phyloP scores from a whole-genome alignment of 2,797 vertebrate genomes.

The Thripadectes ignobilis region DNA sequence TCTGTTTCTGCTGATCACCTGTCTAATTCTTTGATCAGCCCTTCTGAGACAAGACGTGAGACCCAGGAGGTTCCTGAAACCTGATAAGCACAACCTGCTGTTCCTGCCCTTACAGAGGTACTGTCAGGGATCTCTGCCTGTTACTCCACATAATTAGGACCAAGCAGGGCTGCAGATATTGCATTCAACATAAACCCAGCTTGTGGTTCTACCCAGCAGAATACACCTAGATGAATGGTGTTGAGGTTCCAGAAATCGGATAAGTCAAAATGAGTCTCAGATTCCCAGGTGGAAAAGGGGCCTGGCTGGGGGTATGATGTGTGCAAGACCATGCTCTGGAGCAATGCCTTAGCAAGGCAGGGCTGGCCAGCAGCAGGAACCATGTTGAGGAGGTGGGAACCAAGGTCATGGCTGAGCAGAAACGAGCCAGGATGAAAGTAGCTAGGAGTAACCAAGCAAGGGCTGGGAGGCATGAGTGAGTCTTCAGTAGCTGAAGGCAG shows the following conservation, averaged over 20 bases:
- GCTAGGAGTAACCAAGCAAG: background rate
- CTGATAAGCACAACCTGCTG: background rate
- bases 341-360: background rate
- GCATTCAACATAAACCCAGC: background rate
- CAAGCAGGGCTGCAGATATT: background rate
- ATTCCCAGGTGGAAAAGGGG: background rate
- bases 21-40: background rate
- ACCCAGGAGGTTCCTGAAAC: background rate
- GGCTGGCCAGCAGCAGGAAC: background rate
- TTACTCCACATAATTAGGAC: background rate
- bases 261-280: background rate
- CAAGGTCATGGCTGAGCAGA: background rate
- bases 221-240: background rate
- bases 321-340: background rate
- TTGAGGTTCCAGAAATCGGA: background rate
- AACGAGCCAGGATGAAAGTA: background rate
- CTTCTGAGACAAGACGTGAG: background rate
- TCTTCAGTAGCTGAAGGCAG: background rate
- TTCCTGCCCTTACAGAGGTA: background rate
- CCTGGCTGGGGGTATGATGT: accelerated
- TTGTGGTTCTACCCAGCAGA: background rate
- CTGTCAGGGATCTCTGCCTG: background rate
- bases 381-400: accelerated
- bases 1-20: background rate
- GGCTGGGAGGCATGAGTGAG: accelerated